Evolutionary conservation across 2,888 invertebrate genomes (phyloP), one percentile per base, ranked within the genome.

Genomic region (Drosophila buzzatii): DNA sequence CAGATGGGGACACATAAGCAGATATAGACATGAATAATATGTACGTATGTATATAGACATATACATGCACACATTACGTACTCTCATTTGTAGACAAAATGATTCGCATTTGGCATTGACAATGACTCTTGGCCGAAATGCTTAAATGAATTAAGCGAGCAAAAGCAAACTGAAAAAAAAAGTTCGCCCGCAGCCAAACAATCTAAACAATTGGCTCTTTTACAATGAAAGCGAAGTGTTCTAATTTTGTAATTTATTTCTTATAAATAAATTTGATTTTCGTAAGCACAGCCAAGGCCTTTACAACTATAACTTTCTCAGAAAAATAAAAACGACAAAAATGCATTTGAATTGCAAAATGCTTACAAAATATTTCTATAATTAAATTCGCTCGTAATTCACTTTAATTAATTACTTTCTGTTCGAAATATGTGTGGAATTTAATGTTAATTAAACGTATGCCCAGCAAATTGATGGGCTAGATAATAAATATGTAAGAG

Each of bases 81-180:
- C 49, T 70, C 71, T 70, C 71, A 70, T 73, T 71, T 73, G 81
- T 70, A 62, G 71, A 85, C 73, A 23, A 89, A 89, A 71, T 74
- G 81, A 77, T 86, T 86, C 87, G 87, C 83, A 77, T 74, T 83
- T 86, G 89, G 90, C 86, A 90, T 90, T 86, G 86, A 82, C 86
- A 86, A 82, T 86, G 90, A 90, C 78, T 90, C 83, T 82, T 56
- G 67, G 59, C 68, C 66, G 56, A 61, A 86, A 76, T 60, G 63
- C 64, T 52, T 37, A 67, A 82, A 73, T 61, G n/a, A 82, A 74
- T 64, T 31, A 60, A 57, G 12, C 52, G 39, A 45, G 59, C n/a
- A 31, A 65, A 12, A 20, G 44, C 42, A 18, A 73, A 57, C 27
- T 27, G 27, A 55, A 41, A 57, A 37, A 41, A 20, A 52, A 14